Percentiles rank a stretch among this genome's conserved stretches.
These are phyloP conservation scores for Mobula hypostoma DNA, from an alignment of 2,113 vertebrate species.

Conservation along the genomic window DNA sequence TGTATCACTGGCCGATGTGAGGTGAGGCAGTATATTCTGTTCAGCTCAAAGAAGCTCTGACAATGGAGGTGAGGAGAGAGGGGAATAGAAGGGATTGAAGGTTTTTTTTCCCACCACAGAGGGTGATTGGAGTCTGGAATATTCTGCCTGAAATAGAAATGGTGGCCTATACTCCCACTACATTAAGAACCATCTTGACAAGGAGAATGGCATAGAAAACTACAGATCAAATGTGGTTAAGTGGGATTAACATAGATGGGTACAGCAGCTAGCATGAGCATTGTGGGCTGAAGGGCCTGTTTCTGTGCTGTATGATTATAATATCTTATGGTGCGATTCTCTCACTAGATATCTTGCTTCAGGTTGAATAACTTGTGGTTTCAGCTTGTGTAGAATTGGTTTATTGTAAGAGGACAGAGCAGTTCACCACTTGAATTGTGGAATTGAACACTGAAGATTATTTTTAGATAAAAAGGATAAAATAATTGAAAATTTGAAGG, in stretches of 20 bases:
- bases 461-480: not conserved
- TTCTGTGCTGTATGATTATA: not conserved
- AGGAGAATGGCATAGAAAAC: too few relatives aligned
- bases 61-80: not conserved
- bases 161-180: too few relatives aligned
- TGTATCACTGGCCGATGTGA: slow-evolving; percentile 79
- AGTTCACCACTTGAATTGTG: not conserved
- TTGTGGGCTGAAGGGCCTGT: too few relatives aligned
- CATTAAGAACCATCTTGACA: too few relatives aligned
- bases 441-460: not conserved
- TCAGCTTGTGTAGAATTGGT: not conserved
- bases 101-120: not conserved
- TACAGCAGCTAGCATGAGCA: too few relatives aligned
- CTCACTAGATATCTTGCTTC: not conserved
- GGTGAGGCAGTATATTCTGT: slow-evolving; percentile 51
- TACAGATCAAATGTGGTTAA: too few relatives aligned
- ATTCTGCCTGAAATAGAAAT: too few relatives aligned
- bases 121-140: not conserved
- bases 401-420: not conserved
- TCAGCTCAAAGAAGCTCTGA: not conserved
- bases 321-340: not conserved
- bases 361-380: not conserved
- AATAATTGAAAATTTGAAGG: not conserved
- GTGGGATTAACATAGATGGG: too few relatives aligned
- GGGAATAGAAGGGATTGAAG: not conserved